Conservation (phyloP, 2,113 vertebrate genomes). For the Rynchops niger region DNA sequence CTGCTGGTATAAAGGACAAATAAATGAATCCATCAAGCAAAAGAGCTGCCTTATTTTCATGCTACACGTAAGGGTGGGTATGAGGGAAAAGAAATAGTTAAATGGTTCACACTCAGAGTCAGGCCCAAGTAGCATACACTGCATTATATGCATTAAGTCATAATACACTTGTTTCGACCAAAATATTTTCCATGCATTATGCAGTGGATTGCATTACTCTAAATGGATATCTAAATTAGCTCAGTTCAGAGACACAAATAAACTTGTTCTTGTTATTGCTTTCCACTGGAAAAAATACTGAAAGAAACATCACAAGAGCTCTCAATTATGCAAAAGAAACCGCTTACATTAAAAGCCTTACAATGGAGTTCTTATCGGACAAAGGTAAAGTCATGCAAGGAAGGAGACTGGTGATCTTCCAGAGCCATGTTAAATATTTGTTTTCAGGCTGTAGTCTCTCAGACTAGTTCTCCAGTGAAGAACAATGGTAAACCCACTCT, state of each 20-base stretch:
- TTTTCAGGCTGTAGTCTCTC: background rate
- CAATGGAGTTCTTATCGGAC: background rate
- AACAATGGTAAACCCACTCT: background rate
- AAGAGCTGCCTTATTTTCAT: background rate
- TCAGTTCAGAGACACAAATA: background rate
- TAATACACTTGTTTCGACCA: background rate
- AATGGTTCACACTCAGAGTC: background rate
- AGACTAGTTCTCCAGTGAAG: background rate
- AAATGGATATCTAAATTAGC: background rate
- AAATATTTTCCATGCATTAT: background rate
- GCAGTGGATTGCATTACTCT: background rate
- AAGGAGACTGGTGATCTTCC: background rate
- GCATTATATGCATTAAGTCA: background rate
- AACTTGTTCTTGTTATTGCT: background rate
- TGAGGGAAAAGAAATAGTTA: background rate
- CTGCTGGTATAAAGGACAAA: background rate
- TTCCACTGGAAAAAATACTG: background rate
- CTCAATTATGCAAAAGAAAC: background rate
- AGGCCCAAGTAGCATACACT: background rate
- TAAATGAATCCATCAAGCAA: background rate
- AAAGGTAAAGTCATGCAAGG: background rate
- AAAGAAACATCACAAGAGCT: background rate
- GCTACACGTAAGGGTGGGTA: background rate
- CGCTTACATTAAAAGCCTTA: background rate
- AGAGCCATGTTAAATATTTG: background rate